These are phyloP conservation scores for Chydorus sphaericus DNA, from an alignment of 2,888 invertebrate genomes.

Conservation along the genomic window DNA sequence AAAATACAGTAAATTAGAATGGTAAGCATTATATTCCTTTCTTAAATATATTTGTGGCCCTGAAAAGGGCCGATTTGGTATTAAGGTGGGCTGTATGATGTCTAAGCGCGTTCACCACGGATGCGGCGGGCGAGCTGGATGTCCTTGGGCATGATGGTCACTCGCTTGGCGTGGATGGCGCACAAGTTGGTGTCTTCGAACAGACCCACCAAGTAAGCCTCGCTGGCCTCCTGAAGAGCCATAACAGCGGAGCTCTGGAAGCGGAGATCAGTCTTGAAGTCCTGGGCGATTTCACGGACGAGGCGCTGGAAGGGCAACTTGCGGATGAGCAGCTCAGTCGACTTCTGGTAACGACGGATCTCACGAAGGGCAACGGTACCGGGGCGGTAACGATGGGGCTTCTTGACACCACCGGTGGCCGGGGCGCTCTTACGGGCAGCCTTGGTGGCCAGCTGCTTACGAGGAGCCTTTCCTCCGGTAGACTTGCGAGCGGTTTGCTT, in stretches of 20 bases:
- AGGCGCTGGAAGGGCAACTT: constrained; percentile 34
- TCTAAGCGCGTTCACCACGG: constrained; percentile 78
- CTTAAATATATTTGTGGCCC: too few relatives aligned
- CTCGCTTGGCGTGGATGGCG: constrained; percentile 92
- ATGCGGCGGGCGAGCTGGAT: constrained; percentile 92
- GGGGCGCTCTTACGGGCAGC: constrained; percentile 67
- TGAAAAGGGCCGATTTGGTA: too few relatives aligned
- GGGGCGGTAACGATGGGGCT: constrained; percentile 35
- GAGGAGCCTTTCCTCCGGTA: constrained; percentile 90
- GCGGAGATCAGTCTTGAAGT: constrained; percentile 29
- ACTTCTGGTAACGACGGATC: constrained; percentile 37
- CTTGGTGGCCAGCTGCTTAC: constrained; percentile 85
- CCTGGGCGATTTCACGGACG: constrained; percentile 14
- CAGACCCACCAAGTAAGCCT: constrained; percentile 81
- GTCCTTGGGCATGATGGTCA: constrained; percentile 96
- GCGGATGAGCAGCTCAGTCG: constrained; percentile 35
- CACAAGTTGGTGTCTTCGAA: constrained; percentile 97
- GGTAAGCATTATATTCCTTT: too few relatives aligned
- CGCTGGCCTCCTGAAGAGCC: constrained; percentile 46
- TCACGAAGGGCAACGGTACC: constrained; percentile 38
- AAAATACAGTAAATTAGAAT: too few relatives aligned
- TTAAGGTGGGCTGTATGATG: too few relatives aligned
- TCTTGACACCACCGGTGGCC: constrained; percentile 36
- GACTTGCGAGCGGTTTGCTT: constrained; percentile 96
- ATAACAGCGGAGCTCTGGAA: constrained; percentile 15